Evolutionary conservation across 1,140 invertebrate species (phyloP).

Genomic region (Centruroides sculpturatus): DNA sequence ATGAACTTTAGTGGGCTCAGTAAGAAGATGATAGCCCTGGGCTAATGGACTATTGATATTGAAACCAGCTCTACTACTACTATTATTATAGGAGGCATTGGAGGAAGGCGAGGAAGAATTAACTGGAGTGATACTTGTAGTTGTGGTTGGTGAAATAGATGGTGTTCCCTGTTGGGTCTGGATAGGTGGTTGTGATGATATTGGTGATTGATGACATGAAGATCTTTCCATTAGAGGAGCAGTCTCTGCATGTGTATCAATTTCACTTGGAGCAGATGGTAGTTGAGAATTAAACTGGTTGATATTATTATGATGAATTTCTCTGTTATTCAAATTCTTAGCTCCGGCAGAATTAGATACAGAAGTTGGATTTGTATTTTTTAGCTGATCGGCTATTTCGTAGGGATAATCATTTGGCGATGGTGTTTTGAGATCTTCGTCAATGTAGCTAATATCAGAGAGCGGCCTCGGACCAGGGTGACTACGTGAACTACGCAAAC

Average conservation of each 20-base stretch:
- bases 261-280: background rate
- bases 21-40: conserved; percentile 21
- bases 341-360: background rate
- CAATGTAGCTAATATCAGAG: conserved; percentile 35
- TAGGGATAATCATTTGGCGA: conserved; percentile 28
- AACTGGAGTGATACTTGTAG: conserved; percentile 5
- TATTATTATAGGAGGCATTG: background rate
- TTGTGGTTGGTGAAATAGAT: conserved; percentile 2
- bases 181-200: too few species aligned
- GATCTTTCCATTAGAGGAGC: conserved; percentile 9
- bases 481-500: conserved; percentile 64
- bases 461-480: conserved; percentile 57
- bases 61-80: background rate
- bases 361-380: background rate
- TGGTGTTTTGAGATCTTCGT: conserved; percentile 35
- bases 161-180: background rate
- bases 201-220: too few species aligned
- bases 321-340: background rate
- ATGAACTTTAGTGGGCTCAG: conserved; percentile 19
- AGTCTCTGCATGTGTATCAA: conserved; percentile 1
- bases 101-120: conserved; percentile 6
- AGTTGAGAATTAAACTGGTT: background rate
- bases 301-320: background rate
- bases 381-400: conserved; percentile 6
- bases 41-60: conserved; percentile 13